Evolutionary conservation across 2,113 vertebrate genomes (phyloP).

Genomic region (Ailuropoda melanoleuca): DNA sequence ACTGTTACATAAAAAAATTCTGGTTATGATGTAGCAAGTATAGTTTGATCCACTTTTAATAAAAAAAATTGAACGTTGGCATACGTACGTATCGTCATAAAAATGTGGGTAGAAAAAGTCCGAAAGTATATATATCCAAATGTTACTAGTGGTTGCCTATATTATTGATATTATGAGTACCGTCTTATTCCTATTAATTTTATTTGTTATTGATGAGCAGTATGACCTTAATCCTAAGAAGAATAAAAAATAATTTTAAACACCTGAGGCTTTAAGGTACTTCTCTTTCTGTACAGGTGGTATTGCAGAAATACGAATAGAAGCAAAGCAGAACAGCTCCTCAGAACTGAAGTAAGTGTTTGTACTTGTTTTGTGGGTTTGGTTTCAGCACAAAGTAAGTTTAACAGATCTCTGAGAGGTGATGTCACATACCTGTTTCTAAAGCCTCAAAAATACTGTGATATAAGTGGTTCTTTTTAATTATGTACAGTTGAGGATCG

Average conservation of each 20-base stretch:
- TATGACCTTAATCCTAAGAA: background rate
- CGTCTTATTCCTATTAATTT: background rate
- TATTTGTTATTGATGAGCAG: background rate
- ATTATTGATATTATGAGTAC: background rate
- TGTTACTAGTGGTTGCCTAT: background rate
- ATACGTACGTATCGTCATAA: background rate
- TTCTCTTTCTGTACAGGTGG: conserved; percentile 87
- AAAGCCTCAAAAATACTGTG: background rate
- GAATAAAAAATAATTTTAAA: background rate
- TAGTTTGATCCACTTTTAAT: background rate
- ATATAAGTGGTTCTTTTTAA: background rate
- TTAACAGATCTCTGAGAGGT: background rate
- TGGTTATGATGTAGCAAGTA: background rate
- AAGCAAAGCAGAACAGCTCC: conserved; percentile 94
- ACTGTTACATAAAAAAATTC: background rate
- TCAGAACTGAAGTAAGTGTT: conserved; percentile 89
- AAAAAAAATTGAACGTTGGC: background rate
- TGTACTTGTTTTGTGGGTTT: background rate
- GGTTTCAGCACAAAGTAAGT: background rate
- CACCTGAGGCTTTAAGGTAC: background rate
- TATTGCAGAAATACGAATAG: conserved; percentile 93
- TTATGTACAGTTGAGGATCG: background rate
- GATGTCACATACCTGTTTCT: background rate
- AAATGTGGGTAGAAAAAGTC: background rate
- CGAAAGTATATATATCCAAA: background rate